Evolutionary conservation across 2,888 invertebrate species (phyloP).

Genomic region (Conops quadrifasciatus): DNA sequence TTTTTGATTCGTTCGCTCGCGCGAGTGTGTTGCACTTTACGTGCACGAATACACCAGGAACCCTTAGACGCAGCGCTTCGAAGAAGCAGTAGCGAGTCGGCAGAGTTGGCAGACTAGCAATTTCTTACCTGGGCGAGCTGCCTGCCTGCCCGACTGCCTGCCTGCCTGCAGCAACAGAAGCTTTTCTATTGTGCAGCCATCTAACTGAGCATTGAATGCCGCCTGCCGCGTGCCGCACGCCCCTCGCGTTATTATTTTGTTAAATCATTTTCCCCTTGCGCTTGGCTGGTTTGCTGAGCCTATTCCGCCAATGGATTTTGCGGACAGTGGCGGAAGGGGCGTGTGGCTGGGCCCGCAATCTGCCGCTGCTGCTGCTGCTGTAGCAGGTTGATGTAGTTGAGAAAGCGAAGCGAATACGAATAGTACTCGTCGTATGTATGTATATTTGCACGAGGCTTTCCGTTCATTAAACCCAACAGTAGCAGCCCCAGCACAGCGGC

Average conservation of each 20-base stretch:
- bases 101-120: constrained; percentile 14
- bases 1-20: constrained; percentile 15
- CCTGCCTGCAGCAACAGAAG: constrained; percentile 16
- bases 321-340: neutral
- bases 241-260: constrained; percentile 16
- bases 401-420: constrained; percentile 38
- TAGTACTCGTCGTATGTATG: no score
- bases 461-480: constrained; percentile 62
- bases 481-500: constrained; percentile 24
- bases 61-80: neutral
- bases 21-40: constrained; percentile 11
- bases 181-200: constrained; percentile 32
- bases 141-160: neutral
- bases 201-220: constrained; percentile 32
- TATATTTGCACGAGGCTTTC: constrained; percentile 59
- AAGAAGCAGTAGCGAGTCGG: constrained; percentile 8
- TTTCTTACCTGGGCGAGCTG: neutral
- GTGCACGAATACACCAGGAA: constrained; percentile 20
- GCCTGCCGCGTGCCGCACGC: constrained; percentile 37
- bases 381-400: constrained; percentile 33
- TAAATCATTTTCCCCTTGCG: constrained; percentile 27
- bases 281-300: constrained; percentile 15
- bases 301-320: neutral
- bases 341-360: neutral
- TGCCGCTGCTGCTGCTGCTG: constrained; percentile 19